Base-by-base conservation (phyloP, 2,113 vertebrate species). In the Plestiodon gilberti region DNA sequence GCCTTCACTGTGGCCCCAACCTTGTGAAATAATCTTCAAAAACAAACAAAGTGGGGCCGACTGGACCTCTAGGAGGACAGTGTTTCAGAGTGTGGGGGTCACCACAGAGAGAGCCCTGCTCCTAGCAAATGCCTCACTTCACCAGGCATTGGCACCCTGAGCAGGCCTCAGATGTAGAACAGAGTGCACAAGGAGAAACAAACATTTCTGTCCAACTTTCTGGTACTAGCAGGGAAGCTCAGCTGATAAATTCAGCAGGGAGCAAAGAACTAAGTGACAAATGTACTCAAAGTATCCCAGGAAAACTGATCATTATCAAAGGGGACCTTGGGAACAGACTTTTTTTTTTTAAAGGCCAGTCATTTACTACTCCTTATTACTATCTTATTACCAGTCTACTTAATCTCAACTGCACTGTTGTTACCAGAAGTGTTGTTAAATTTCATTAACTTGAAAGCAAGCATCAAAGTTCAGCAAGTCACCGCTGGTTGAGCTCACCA, bases 381-480 rank as follows among this genome's bases (percentile, higher is more conserved):
- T 30, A 71, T 70, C 77, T 67, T 90, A 40, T 82, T 86, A 59
- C 64, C 38, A 13, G 82, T 85, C 61, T 78, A 22, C 22, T 30
- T 35, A 52, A 80, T 0, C 61, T 33, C 77, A 70, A 15, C 18
- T 52, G 62, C 59, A 75, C 13, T 57, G 2, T 7, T 18, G 10
- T 25, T 33, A 70, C 52, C 64, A 28, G 14, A 33, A 48, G 35
- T 33, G 40, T 33, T 59, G 59, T 40, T 78, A 30, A 55, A 35
- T 85, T 78, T 81, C 73, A 77, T 78, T 74, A 78, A 73, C 43
- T 77, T 82, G 86, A 85, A 65, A 77, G 43, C 43, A 55, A 82
- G 40, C 9, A 2, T 61, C 67, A 73, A 85, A 82, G 73, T 78
- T 64, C 74, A 67, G 33, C 18, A 38, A 74, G 6, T 65, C 30